Percentiles rank a stretch among this genome's conserved stretches.
phyloP scores from a whole-genome alignment of 2,888 invertebrate genomes.

The Belgica antarctica region DNA sequence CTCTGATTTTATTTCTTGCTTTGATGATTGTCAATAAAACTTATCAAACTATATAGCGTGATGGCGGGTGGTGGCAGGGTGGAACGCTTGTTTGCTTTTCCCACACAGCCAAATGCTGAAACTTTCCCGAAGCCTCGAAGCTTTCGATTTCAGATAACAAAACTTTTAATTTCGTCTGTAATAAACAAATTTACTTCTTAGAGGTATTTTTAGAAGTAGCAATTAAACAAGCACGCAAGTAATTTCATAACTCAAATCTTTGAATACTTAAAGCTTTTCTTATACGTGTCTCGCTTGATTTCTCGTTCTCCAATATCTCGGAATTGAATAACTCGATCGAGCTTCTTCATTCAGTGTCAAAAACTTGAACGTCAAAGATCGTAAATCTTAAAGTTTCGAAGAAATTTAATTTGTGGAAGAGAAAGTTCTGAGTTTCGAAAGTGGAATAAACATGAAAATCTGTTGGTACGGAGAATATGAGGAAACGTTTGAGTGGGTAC shows the following conservation, averaged over 20 bases:
- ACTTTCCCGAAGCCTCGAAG: background rate
- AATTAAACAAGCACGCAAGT: background rate
- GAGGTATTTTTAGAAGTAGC: background rate
- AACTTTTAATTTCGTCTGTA: background rate
- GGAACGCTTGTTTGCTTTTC: too few relatives aligned
- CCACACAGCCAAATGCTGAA: too few relatives aligned
- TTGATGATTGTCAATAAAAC: background rate
- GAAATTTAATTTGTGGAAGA: background rate
- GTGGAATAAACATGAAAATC: conserved; percentile 23
- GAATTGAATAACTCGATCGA: background rate
- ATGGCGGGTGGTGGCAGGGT: too few relatives aligned
- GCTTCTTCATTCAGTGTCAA: background rate
- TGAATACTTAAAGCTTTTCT: conserved; percentile 3
- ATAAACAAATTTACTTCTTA: background rate
- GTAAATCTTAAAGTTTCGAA: background rate
- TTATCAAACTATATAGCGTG: too few relatives aligned
- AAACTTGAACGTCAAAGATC: background rate
- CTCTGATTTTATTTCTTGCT: background rate
- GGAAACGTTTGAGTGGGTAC: conserved; percentile 33
- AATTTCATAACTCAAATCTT: conserved; percentile 7
- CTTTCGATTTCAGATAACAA: conserved; percentile 2
- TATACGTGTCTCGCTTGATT: background rate
- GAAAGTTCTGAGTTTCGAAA: background rate
- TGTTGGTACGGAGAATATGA: conserved; percentile 29
- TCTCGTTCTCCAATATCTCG: background rate